These are phyloP conservation scores for Globia sparganii DNA, from an alignment of 2,888 invertebrate species.

Conservation along the genomic window DNA sequence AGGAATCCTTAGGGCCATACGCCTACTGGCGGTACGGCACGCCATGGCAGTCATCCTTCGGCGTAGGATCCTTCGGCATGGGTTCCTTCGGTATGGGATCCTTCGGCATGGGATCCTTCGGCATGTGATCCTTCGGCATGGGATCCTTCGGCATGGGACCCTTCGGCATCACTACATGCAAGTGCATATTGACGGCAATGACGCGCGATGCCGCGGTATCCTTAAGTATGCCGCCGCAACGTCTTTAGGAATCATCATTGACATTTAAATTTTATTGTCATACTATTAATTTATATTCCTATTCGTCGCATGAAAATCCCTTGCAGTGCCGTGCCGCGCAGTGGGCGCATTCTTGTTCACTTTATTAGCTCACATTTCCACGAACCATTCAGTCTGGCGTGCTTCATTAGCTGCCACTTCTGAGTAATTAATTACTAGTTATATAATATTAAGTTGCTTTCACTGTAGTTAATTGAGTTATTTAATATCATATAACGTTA, in stretches of 20 bases:
- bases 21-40: background rate
- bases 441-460: conserved; percentile 29
- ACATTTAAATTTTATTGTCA: background rate
- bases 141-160: too few relatives aligned
- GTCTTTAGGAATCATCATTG: background rate
- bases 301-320: background rate
- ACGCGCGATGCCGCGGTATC: too few relatives aligned
- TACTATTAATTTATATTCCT: background rate
- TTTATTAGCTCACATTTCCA: conserved; percentile 4
- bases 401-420: conserved; percentile 16
- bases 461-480: conserved; percentile 28
- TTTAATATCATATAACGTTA: conserved; percentile 31
- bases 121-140: too few relatives aligned
- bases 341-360: background rate
- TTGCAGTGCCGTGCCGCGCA: background rate
- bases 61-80: too few relatives aligned
- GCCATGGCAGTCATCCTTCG: too few relatives aligned
- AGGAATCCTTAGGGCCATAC: background rate
- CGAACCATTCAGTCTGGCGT: background rate
- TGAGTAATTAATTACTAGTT: conserved; percentile 20
- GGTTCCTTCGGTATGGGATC: too few relatives aligned
- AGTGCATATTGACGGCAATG: background rate
- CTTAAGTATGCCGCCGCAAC: background rate
- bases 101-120: too few relatives aligned
- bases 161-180: background rate